Evolutionary conservation across 2,888 invertebrate species (phyloP), one percentile per base, ranked within the genome.

Genomic region (Megalurothrips usitatus): DNA sequence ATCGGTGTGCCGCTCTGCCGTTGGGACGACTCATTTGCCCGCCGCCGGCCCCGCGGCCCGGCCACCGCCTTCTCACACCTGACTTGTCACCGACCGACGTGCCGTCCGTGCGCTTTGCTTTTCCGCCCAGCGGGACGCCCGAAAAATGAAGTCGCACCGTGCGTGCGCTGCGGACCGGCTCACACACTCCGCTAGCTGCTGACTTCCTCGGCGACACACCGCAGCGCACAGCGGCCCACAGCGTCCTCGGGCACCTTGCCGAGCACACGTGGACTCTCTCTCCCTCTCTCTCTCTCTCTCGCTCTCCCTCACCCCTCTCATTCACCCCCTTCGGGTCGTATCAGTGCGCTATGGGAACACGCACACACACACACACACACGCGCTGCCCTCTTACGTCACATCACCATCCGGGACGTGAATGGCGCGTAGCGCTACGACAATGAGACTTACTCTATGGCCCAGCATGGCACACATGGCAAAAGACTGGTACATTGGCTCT

Each of bases 81-180:
- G 58, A 58, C 58, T 58, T 12, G 58, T 17, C n/a, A 17, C 58
- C 17, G 58, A 17, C n/a, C n/a, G n/a, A n/a, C n/a, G n/a, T n/a
- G n/a, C n/a, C 58, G 58, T 58, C 58, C 14, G 19, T 9, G n/a
- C 52, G 12, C 52, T n/a, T 58, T n/a, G 17, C 17, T 58, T n/a
- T n/a, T 58, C 58, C 58, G 17, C 58, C 58, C 58, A 58, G 68
- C 68, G 68, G 68, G 68, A 26, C 68, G 68, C 68, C 68, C 68
- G 68, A 75, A 75, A 75, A 75, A 23, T 75, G 68, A 26, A n/a
- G 68, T 58, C 68, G 68, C 68, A 26, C 68, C 26, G 26, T 8
- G 68, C 1, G 9, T n/a, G n/a, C n/a, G n/a, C n/a, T n/a, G n/a
- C 58, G 19, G 14, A 58, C 14, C 58, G 58, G 17, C 58, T 58